A percentile compares a stretch with the other conserved stretches of the same genome.
Evolutionary conservation across 2,888 invertebrate genomes (phyloP).

Genomic region (Diloba caeruleocephala): DNA sequence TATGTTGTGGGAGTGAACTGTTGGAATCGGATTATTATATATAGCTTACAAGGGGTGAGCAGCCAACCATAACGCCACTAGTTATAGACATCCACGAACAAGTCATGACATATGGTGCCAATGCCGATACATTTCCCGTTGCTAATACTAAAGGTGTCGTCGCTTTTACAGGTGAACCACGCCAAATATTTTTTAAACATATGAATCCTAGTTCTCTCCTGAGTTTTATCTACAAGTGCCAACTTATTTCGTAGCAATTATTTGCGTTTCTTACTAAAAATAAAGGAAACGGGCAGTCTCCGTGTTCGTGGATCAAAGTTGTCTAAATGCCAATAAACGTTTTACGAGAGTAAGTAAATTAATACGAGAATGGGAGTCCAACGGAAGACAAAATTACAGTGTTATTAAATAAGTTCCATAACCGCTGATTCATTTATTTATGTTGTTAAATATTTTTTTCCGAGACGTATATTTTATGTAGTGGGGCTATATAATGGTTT

Average conservation of each 20-base stretch:
- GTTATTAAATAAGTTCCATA: constrained; percentile 47
- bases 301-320: constrained; percentile 38
- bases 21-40: constrained; percentile 43
- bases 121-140: constrained; percentile 9
- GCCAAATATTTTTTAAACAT: neutral
- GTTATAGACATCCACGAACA: constrained; percentile 27
- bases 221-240: neutral
- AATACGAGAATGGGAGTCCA: constrained; percentile 36
- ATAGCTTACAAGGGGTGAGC: constrained; percentile 27
- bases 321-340: constrained; percentile 59
- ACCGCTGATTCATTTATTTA: constrained; percentile 27
- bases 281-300: constrained; percentile 26
- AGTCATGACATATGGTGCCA: constrained; percentile 27
- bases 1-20: constrained; percentile 28
- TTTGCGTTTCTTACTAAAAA: constrained; percentile 10
- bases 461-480: too few relatives aligned
- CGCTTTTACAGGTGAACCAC: neutral
- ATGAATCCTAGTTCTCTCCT: neutral
- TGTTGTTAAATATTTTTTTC: constrained; percentile 1
- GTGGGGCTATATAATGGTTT: too few relatives aligned
- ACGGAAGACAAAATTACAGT: constrained; percentile 38
- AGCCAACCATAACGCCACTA: constrained; percentile 7
- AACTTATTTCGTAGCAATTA: too few relatives aligned
- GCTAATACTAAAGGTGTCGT: neutral
- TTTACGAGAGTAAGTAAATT: constrained; percentile 54